Evolutionary conservation across 2,888 invertebrate species (phyloP).

Genomic region (Eugnorisma glareosa): DNA sequence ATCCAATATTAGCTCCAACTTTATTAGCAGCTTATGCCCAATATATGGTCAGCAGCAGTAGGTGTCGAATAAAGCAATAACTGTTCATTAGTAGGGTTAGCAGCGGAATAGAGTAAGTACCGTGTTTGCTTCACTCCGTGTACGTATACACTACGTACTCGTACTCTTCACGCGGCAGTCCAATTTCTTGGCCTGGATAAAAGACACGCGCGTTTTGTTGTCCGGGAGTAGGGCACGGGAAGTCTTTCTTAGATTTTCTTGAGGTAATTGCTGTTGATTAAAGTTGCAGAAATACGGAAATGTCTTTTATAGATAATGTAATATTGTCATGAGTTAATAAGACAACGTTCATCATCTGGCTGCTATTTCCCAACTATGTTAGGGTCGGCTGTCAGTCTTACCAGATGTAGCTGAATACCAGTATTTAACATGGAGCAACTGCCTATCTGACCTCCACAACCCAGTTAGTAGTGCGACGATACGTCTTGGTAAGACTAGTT

Average conservation of each 20-base stretch:
- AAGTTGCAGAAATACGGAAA: no score
- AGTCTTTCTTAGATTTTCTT: background rate
- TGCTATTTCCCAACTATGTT: no score
- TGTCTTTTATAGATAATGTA: background rate
- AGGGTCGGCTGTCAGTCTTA: no score
- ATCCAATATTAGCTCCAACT: conserved; percentile 41
- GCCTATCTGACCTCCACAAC: no score
- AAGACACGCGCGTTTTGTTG: conserved; percentile 36
- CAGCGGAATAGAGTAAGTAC: conserved; percentile 55
- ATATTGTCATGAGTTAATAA: background rate
- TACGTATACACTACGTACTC: conserved; percentile 38
- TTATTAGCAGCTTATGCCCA: conserved; percentile 32
- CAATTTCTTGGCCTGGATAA: conserved; percentile 59
- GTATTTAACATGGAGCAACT: no score
- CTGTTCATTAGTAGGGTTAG: conserved; percentile 63
- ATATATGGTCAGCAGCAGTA: conserved; percentile 44
- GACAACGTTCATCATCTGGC: no score
- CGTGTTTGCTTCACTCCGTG: conserved; percentile 53
- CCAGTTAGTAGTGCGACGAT: no score
- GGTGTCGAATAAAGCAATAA: conserved; percentile 55
- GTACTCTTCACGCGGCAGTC: conserved; percentile 41
- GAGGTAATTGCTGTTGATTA: background rate
- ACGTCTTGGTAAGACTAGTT: no score
- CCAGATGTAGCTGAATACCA: no score
- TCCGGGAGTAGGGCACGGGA: conserved; percentile 33